Base-by-base conservation (phyloP, 1,140 invertebrate genomes). In the Alviniconcha marisindica region DNA sequence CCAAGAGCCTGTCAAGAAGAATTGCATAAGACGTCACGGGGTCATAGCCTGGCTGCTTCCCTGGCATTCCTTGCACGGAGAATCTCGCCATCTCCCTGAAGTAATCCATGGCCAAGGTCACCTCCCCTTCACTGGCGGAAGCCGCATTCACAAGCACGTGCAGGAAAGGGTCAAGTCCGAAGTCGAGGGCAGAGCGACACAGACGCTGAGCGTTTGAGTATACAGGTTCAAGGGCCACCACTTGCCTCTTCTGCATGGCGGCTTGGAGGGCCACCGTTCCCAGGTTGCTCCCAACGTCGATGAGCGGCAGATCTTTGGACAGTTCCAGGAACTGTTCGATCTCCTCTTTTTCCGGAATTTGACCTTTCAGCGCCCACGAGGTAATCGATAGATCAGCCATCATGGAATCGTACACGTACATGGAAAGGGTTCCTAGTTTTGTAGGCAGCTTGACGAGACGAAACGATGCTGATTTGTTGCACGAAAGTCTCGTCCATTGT, bases 231-330 rank as follows among this genome's bases (percentile, higher is more conserved):
- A 87, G 73, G 12, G 86, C 63, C 31, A 87, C 76, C 5, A 85
- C 84, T 0, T 51, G 79, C 31, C 80, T 73, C 40, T 81, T 81
- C 18, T 82, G 63, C 42, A 76, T 83, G 38, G 86, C 86, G 12
- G 81, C 80, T 77, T 83, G 80, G 38, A 87, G 63, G 4, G 84
- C 60, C 51, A 85, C 83, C 33, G 83, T 73, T 5, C 86, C 86
- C 10, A 87, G 63, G 48, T 87, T 87, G 14, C 83, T 78, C 24
- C 86, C 86, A 69, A 87, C 79, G 36, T 87, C 86, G 33, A 87
- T 36, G 33, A 87, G 82, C 28, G 76, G 76, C 10, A 77, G 44
- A 33, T 77, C 28, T 28, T 38, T 28, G 31, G 44, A 54, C 24
- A 54, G 24, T 18, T 56, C 36, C 21, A 77, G 76, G 33, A 77